Conservation (phyloP, 2,888 invertebrate genomes). For the Arrhopalites spinosus region DNA sequence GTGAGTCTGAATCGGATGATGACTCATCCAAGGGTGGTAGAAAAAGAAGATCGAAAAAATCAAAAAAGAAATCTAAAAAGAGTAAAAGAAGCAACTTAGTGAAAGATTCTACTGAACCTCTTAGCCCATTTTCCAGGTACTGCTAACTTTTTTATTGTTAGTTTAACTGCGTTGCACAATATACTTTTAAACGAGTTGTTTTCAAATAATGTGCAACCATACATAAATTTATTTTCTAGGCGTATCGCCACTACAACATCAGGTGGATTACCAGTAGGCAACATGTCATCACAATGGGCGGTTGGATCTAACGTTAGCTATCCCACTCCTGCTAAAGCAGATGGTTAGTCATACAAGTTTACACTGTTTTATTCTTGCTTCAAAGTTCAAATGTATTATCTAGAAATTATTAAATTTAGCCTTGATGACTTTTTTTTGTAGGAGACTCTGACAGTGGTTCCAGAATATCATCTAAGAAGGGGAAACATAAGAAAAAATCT, state of each 20-base stretch:
- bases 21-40: constrained; percentile 57
- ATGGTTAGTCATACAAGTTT: not conserved
- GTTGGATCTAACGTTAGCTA: not conserved
- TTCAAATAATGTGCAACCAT: not conserved
- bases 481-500: constrained; percentile 49
- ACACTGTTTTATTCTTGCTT: not conserved
- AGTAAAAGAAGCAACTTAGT: constrained; percentile 69
- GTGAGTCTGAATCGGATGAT: constrained; percentile 41
- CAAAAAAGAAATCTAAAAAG: constrained; percentile 68
- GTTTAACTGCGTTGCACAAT: too few relatives aligned
- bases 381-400: not conserved
- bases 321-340: not conserved
- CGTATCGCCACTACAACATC: too few relatives aligned
- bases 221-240: not conserved
- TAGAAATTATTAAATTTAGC: not conserved
- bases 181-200: constrained; percentile 31
- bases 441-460: constrained; percentile 31
- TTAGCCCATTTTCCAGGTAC: constrained; percentile 53
- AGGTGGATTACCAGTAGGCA: constrained; percentile 42
- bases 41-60: constrained; percentile 64
- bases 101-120: too few relatives aligned
- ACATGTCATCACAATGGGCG: too few relatives aligned
- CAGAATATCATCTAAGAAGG: constrained; percentile 38
- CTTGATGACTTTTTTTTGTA: not conserved
- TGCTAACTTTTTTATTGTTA: too few relatives aligned